Percentiles rank a stretch among this genome's conserved stretches.
Conservation (phyloP, 2,888 invertebrate genomes). For the Macrophya alboannulata region DNA sequence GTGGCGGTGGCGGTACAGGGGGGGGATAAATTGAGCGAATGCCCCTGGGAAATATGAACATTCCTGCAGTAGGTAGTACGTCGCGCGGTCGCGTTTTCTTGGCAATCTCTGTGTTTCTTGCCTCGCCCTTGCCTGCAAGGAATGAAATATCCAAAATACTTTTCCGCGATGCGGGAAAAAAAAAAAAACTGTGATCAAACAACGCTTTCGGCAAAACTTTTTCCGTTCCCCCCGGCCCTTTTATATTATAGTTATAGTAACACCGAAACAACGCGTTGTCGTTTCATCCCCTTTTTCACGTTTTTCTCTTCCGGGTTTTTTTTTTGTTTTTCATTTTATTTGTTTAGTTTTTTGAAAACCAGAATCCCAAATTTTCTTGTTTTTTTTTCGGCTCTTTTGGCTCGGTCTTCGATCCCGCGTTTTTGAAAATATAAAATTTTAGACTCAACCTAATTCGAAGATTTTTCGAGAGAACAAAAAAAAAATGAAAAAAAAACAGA, state of each 20-base stretch:
- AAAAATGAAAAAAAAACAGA: too few relatives aligned
- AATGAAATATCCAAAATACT: constrained; percentile 55
- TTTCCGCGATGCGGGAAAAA: background rate
- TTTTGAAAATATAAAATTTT: background rate
- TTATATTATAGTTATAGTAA: constrained; percentile 17
- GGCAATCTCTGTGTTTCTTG: constrained; percentile 22
- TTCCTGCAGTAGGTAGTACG: background rate
- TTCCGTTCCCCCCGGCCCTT: background rate
- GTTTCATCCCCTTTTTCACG: background rate
- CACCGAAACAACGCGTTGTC: background rate
- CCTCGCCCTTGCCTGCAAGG: background rate
- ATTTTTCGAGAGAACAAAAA: too few relatives aligned
- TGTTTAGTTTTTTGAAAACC: background rate
- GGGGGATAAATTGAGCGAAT: constrained; percentile 11
- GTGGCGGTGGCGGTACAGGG: background rate
- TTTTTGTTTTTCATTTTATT: too few relatives aligned
- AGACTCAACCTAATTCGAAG: background rate
- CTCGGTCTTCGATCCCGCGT: background rate
- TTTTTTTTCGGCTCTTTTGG: background rate
- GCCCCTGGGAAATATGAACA: constrained; percentile 51
- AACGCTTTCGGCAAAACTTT: constrained; percentile 35
- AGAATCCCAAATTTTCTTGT: background rate
- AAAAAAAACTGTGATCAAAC: constrained; percentile 53
- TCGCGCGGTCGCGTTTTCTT: background rate
- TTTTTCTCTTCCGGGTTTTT: background rate